A percentile compares a stretch with the other conserved stretches of the same genome.
Conservation (phyloP, 2,797 vertebrate genomes). For the Mormyrus hasselquistii region DNA sequence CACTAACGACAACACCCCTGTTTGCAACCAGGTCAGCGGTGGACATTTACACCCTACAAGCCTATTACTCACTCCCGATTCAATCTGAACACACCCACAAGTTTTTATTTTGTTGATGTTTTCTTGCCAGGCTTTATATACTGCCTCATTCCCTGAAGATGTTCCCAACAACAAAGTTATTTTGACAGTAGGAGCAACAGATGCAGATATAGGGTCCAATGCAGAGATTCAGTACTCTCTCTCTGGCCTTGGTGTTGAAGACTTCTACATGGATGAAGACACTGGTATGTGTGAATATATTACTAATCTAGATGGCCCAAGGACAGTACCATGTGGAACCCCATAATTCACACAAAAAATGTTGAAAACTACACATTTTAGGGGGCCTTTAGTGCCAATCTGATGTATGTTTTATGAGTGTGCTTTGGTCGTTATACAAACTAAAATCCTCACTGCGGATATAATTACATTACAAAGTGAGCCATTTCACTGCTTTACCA, state of each 20-base stretch:
- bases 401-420: neutral
- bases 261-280: slow-evolving; percentile 84
- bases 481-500: neutral
- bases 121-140: slow-evolving; percentile 69
- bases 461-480: neutral
- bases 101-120: neutral
- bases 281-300: slow-evolving; percentile 64
- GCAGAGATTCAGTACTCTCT: slow-evolving; percentile 87
- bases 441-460: neutral
- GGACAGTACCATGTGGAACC: neutral
- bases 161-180: slow-evolving; percentile 75
- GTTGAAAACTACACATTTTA: neutral
- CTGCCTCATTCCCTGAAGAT: slow-evolving; percentile 80
- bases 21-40: slow-evolving; percentile 79
- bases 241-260: slow-evolving; percentile 84
- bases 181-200: slow-evolving; percentile 78
- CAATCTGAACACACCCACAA: neutral
- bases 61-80: neutral
- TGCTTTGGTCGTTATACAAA: neutral
- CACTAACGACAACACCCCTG: slow-evolving; percentile 86
- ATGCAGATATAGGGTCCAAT: slow-evolving; percentile 85
- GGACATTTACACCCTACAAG: neutral
- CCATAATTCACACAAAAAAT: neutral
- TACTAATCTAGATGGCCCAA: neutral
- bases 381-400: neutral